Evolutionary conservation across 2,113 vertebrate species (phyloP), one percentile per base, ranked within the genome.

Genomic region (Oreochromis spilurus): DNA sequence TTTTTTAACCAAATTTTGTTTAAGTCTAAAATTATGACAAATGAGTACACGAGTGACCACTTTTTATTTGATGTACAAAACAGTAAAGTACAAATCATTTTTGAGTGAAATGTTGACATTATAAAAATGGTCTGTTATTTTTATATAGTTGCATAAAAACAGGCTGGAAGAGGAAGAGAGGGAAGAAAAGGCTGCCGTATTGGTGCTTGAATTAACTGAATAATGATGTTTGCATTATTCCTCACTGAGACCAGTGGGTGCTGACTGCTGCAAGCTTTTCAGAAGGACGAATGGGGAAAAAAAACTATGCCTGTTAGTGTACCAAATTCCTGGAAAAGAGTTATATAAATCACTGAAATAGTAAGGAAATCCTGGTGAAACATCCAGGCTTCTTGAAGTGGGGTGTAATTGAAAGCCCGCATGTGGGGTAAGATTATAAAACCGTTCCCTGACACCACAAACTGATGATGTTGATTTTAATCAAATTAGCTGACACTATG

Each of bases 401-500:
- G 67, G 75, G 31, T 82, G 43, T 79, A 87, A 93, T 89, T 83
- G 67, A 90, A 88, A 91, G 45, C 40, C 70, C 82, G 10, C 67
- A 70, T 85, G 58, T 40, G n/a, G 43, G 57, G 81, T 60, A 4
- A 45, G 82, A 81, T 90, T 87, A 79, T 70, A 84, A 86, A 89
- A 82, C 77, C 8, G 65, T 11, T 52, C 52, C 48, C 50, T 31
- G 48, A 89, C 91, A 86, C 88, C 85, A 40, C 86, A 93, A 87
- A 87, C 87, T 91, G 88, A 95, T 80, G 83, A 89, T 83, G 81
- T 79, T 83, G 79, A 77, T 86, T 85, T 89, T 84, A 93, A 91
- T 92, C 91, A 88, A 89, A 93, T 91, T 86, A 93, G 84, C 81
- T 82, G 40, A 77, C 36, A 55, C 29, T 36, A 31, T 81, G 58